phyloP scores from a whole-genome alignment of 2,888 invertebrate species.

The Drosophila dives region DNA sequence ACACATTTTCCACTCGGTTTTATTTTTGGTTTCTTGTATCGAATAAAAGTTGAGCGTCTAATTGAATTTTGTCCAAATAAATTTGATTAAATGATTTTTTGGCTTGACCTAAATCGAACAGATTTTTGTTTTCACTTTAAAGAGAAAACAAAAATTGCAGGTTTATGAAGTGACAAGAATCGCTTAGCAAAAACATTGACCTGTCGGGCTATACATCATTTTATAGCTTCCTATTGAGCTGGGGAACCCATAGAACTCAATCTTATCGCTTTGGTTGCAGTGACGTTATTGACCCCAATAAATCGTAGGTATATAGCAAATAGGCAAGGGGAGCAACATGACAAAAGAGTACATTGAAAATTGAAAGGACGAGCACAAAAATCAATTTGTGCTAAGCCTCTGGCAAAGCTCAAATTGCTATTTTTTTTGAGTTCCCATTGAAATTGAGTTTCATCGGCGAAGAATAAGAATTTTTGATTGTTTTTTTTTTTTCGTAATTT shows the following conservation, averaged over 20 bases:
- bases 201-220: not conserved
- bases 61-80: constrained; percentile 27
- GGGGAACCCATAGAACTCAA: not conserved
- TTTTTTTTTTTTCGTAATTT: constrained; percentile 81
- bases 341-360: constrained; percentile 8
- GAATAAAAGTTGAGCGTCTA: constrained; percentile 15
- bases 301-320: constrained; percentile 23
- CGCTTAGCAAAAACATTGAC: not conserved
- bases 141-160: constrained; percentile 2
- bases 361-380: constrained; percentile 15
- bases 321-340: not conserved
- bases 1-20: constrained; percentile 3
- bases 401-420: constrained; percentile 11
- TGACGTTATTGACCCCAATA: constrained; percentile 32
- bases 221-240: not conserved
- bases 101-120: not conserved
- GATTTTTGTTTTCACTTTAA: constrained; percentile 4
- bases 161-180: constrained; percentile 10
- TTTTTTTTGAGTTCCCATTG: too few relatives aligned
- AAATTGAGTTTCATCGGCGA: not conserved
- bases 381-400: constrained; percentile 30
- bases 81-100: constrained; percentile 14
- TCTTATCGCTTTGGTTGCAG: constrained; percentile 45
- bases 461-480: not conserved
- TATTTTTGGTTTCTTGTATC: constrained; percentile 4